Conservation (phyloP, 2,888 invertebrate genomes). For the Ypsolopha scabrella region DNA sequence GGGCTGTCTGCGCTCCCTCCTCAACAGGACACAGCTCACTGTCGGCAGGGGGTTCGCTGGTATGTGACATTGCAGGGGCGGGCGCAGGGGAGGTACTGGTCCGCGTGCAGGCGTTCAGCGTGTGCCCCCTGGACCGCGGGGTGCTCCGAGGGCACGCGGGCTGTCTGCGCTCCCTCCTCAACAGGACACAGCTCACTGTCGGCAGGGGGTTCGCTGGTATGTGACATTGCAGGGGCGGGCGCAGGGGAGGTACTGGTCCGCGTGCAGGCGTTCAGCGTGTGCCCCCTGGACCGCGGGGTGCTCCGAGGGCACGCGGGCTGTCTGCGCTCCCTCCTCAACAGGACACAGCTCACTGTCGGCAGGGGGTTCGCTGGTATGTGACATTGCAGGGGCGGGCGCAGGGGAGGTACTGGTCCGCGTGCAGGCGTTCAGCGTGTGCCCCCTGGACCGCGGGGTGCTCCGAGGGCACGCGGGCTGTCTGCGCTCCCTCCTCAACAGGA, state of each 20-base stretch:
- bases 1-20: conserved; percentile 31
- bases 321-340: conserved; percentile 32
- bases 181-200: conserved; percentile 32
- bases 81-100: conserved; percentile 48
- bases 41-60: conserved; percentile 55
- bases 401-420: conserved; percentile 55
- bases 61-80: conserved; percentile 28
- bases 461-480: conserved; percentile 42
- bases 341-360: conserved; percentile 39
- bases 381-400: conserved; percentile 30
- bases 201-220: conserved; percentile 53
- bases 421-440: conserved; percentile 54
- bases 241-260: conserved; percentile 49
- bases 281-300: conserved; percentile 40
- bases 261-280: conserved; percentile 58
- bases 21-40: conserved; percentile 29
- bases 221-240: conserved; percentile 28
- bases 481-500: conserved; percentile 28
- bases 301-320: conserved; percentile 43
- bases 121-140: conserved; percentile 41
- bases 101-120: conserved; percentile 58
- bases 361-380: conserved; percentile 46
- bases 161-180: conserved; percentile 32
- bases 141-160: conserved; percentile 46
- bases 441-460: conserved; percentile 43